phyloP scores from a whole-genome alignment of 2,888 invertebrate species.

The Drosophila kambysellisi region DNA sequence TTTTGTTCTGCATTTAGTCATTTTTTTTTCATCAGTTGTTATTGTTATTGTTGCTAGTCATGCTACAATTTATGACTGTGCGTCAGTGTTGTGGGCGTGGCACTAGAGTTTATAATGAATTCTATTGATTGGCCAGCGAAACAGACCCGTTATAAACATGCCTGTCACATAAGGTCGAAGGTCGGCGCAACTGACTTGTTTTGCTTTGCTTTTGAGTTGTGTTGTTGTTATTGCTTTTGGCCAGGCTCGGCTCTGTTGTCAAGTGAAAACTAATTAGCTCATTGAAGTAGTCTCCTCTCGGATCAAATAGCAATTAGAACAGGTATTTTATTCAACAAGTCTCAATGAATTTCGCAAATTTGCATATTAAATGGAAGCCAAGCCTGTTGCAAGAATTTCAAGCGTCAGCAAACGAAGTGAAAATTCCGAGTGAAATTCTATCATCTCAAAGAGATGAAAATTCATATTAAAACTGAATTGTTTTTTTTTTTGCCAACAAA shows the following conservation, averaged over 20 bases:
- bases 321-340: background rate
- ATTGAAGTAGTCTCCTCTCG: background rate
- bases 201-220: background rate
- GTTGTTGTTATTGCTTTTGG: background rate
- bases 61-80: conserved; percentile 52
- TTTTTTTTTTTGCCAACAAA: too few relatives aligned
- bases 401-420: background rate
- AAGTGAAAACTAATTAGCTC: background rate
- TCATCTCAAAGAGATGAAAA: background rate
- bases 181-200: conserved; percentile 9
- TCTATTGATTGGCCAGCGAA: conserved; percentile 63
- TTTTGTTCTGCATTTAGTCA: conserved; percentile 31
- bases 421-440: background rate
- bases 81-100: conserved; percentile 30
- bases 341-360: background rate
- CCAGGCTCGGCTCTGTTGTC: background rate
- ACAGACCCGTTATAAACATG: conserved; percentile 24
- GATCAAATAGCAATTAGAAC: background rate
- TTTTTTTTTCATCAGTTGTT: conserved; percentile 22
- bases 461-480: background rate
- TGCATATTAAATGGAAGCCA: background rate
- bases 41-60: conserved; percentile 45
- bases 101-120: conserved; percentile 63
- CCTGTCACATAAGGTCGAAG: conserved; percentile 43
- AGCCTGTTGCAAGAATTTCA: background rate